Evolutionary conservation across 2,113 vertebrate species (phyloP).

Genomic region (Alouatta palliata): DNA sequence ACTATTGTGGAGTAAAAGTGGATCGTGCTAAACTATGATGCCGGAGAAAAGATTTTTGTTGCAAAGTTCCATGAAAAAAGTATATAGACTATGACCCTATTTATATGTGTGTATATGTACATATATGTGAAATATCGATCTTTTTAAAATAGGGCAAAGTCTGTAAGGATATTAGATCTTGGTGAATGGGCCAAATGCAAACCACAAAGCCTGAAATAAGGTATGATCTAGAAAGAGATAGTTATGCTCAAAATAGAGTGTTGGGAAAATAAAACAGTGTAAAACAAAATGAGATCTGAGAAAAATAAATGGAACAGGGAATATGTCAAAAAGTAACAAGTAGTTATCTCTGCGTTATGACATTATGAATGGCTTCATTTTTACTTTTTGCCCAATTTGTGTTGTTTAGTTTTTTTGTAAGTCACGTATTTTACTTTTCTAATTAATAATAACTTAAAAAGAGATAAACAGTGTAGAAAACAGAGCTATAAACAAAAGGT

Average conservation of each 20-base stretch:
- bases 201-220: no score
- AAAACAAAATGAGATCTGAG: no score
- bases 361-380: neutral
- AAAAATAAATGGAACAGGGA: neutral
- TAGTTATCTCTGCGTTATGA: neutral
- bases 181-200: no score
- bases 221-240: no score
- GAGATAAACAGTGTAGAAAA: neutral
- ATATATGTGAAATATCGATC: neutral
- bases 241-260: no score
- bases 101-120: neutral
- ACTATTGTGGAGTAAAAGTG: neutral
- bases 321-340: neutral
- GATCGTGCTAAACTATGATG: neutral
- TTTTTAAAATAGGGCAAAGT: neutral
- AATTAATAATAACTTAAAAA: constrained; percentile 39
- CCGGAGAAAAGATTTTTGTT: constrained; percentile 23
- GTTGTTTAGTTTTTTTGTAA: constrained; percentile 12
- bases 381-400: neutral
- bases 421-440: constrained; percentile 37
- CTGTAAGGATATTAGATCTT: neutral
- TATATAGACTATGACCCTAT: neutral
- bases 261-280: no score
- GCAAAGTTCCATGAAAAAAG: neutral
- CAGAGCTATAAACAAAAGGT: neutral